Percentiles rank a stretch among this genome's conserved stretches.
Conservation (phyloP, 2,888 invertebrate species). For the Standfussiana lucernea region DNA sequence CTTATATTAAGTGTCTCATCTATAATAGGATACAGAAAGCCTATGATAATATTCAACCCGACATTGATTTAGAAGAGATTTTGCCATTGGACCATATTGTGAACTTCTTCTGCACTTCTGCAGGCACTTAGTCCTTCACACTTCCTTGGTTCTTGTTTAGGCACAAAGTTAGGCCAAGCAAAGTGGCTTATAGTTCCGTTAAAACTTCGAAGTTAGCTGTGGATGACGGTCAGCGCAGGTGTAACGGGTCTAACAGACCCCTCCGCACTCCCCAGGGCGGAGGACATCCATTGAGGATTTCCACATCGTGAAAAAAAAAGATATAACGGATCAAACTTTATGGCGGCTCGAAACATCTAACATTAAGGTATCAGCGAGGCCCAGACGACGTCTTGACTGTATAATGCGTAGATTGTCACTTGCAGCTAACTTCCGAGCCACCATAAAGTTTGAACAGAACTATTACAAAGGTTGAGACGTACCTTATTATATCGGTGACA, state of each 20-base stretch:
- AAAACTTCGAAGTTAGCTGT: background rate
- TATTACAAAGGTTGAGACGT: background rate
- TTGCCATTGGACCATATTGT: background rate
- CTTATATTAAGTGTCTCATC: conserved; percentile 5
- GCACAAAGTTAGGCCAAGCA: background rate
- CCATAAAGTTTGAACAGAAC: background rate
- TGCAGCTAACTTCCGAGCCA: background rate
- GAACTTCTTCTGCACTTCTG: background rate
- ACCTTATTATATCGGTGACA: background rate
- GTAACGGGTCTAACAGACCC: background rate
- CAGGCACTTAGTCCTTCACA: background rate
- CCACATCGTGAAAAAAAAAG: no score
- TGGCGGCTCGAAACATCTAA: background rate
- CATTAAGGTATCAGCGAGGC: background rate
- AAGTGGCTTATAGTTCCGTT: background rate
- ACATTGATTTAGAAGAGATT: background rate
- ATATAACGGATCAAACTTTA: background rate
- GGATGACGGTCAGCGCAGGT: background rate
- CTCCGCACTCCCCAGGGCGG: no score
- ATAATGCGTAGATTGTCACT: background rate
- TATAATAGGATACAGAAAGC: background rate
- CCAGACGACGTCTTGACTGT: background rate
- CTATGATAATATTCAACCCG: background rate
- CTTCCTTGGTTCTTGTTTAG: no score
- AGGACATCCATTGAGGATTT: no score